phyloP scores from a whole-genome alignment of 2,888 invertebrate genomes.

The Archips xylosteana region DNA sequence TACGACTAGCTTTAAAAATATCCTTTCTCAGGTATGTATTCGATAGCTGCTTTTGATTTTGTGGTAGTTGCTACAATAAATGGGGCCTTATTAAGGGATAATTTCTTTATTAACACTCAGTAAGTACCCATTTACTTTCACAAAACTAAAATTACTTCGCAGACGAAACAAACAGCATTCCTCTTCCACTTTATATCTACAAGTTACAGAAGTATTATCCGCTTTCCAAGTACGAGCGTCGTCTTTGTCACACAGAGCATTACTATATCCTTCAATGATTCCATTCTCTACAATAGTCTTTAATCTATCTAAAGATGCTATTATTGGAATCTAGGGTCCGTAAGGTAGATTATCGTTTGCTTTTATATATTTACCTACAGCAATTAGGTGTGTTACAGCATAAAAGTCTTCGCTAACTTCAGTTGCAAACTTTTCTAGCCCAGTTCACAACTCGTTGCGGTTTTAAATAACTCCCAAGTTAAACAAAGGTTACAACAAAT shows the following conservation, averaged over 20 bases:
- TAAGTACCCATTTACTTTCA: too few relatives aligned
- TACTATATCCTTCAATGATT: background rate
- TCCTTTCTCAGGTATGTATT: too few relatives aligned
- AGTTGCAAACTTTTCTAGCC: background rate
- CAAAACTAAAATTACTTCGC: background rate
- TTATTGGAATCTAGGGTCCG: background rate
- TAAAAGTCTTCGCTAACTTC: background rate
- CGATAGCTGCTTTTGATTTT: too few relatives aligned
- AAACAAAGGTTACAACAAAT: conserved; percentile 24
- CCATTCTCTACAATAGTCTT: background rate
- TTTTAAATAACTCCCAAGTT: conserved; percentile 1
- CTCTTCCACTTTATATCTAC: background rate
- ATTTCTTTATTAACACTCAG: too few relatives aligned
- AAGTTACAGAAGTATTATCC: background rate
- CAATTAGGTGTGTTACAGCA: background rate
- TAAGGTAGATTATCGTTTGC: background rate
- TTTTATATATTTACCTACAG: background rate
- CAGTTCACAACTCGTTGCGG: conserved; percentile 16
- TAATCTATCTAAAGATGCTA: background rate
- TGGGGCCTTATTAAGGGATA: too few relatives aligned
- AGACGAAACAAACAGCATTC: background rate
- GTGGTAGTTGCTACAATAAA: too few relatives aligned
- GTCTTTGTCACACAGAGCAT: background rate
- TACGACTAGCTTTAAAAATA: too few relatives aligned
- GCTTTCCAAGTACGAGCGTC: background rate